These are phyloP conservation scores for Meloe dianella DNA, from an alignment of 2,888 invertebrate species.

Conservation along the genomic window DNA sequence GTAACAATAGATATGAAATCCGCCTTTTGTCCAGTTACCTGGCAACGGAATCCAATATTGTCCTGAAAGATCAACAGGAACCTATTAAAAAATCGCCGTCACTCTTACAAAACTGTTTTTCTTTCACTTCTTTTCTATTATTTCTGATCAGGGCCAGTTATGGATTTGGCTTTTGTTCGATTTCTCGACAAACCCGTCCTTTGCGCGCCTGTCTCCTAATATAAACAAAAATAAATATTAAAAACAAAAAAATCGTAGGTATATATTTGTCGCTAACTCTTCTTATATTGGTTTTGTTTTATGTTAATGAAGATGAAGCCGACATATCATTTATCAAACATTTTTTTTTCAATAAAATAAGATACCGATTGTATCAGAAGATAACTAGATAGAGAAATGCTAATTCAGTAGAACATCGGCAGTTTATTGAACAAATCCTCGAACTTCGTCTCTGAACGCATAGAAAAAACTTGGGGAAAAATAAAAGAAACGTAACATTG, in stretches of 20 bases:
- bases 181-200: slow-evolving; percentile 36
- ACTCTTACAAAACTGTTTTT: slow-evolving; percentile 45
- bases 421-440: background rate
- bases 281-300: slow-evolving; percentile 23
- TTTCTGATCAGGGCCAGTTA: slow-evolving; percentile 50
- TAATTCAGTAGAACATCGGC: slow-evolving; percentile 3
- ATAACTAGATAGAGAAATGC: slow-evolving; percentile 10
- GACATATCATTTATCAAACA: slow-evolving; percentile 45
- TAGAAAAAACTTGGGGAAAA: background rate
- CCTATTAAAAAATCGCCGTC: slow-evolving; percentile 54
- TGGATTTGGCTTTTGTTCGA: slow-evolving; percentile 44
- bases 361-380: slow-evolving; percentile 22
- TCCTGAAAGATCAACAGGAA: slow-evolving; percentile 47
- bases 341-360: slow-evolving; percentile 13
- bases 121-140: slow-evolving; percentile 36
- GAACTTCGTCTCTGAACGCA: background rate
- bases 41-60: slow-evolving; percentile 54
- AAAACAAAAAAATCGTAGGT: background rate
- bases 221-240: background rate
- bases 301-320: slow-evolving; percentile 42
- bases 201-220: slow-evolving; percentile 28
- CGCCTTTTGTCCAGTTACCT: slow-evolving; percentile 57
- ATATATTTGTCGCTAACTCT: slow-evolving; percentile 20
- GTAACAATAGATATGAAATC: slow-evolving; percentile 57
- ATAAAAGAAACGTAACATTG: slow-evolving; percentile 21